A percentile compares a stretch with the other conserved stretches of the same genome.
These are phyloP conservation scores for Phyllotis vaccarum DNA, from an alignment of 2,797 vertebrate genomes.

Conservation along the genomic window DNA sequence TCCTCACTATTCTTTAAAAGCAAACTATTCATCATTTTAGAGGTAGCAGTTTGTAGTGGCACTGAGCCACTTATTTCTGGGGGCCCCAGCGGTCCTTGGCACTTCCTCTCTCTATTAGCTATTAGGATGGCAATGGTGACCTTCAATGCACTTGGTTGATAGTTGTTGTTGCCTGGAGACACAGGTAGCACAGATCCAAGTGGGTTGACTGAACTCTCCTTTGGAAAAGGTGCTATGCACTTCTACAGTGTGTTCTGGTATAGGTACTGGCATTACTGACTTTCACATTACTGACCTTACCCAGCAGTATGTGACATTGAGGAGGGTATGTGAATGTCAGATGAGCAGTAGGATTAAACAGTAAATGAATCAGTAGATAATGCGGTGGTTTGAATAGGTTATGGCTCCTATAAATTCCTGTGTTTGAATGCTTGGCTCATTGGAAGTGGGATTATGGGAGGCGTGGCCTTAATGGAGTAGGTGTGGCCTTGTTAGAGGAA, in stretches of 20 bases:
- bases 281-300: neutral
- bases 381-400: neutral
- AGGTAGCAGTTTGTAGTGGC: rapidly evolving
- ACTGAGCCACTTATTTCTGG: rapidly evolving
- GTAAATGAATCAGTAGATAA: neutral
- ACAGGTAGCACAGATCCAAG: rapidly evolving
- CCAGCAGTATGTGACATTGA: rapidly evolving
- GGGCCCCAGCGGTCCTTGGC: rapidly evolving
- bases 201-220: rapidly evolving
- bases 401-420: neutral
- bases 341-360: neutral
- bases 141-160: rapidly evolving
- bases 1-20: neutral
- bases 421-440: neutral
- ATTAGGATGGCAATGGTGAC: too few species aligned
- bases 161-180: neutral
- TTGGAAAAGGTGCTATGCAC: rapidly evolving
- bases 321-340: rapidly evolving
- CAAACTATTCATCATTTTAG: rapidly evolving
- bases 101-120: too few species aligned
- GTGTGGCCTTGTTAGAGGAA: neutral
- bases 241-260: rapidly evolving
- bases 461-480: neutral
- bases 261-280: neutral
- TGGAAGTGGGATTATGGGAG: neutral